These are phyloP conservation scores for Leptinotarsa tumamoca DNA, from an alignment of 2,888 invertebrate species.

Conservation along the genomic window DNA sequence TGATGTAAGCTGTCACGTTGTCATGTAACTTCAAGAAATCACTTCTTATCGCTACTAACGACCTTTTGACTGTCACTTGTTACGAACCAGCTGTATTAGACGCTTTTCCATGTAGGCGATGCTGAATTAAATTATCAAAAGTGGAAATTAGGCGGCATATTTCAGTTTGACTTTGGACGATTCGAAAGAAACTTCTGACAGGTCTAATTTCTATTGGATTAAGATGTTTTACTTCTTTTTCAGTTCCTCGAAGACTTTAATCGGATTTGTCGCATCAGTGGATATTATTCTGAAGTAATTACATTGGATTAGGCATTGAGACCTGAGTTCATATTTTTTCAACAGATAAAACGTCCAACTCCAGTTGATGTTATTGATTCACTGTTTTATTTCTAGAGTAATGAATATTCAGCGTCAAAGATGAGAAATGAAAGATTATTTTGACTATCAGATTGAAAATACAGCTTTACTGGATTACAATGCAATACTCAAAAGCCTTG, in stretches of 20 bases:
- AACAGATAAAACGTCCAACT: too few species aligned
- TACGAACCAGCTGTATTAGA: constrained; percentile 42
- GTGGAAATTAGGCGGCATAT: constrained; percentile 18
- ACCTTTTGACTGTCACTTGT: constrained; percentile 57
- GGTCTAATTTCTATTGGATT: constrained; percentile 25
- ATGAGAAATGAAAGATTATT: too few species aligned
- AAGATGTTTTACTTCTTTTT: constrained; percentile 9
- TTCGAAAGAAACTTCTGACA: constrained; percentile 9
- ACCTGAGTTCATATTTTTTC: not conserved
- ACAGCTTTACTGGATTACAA: too few species aligned
- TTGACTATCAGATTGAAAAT: too few species aligned
- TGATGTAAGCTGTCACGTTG: constrained; percentile 62
- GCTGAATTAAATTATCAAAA: not conserved
- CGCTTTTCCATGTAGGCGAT: constrained; percentile 17
- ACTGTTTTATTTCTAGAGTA: too few species aligned
- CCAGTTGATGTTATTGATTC: too few species aligned
- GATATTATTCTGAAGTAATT: constrained; percentile 2
- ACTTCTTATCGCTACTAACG: constrained; percentile 57
- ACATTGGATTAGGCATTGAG: not conserved
- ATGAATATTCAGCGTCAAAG: too few species aligned
- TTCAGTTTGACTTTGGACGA: not conserved
- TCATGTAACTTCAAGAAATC: constrained; percentile 57
- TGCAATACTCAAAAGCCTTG: too few species aligned
- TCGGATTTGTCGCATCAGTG: not conserved
- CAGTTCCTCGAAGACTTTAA: constrained; percentile 2